Evolutionary conservation across 2,113 vertebrate species (phyloP), one percentile per base, ranked within the genome.

Genomic region (Ifrita kowaldi): DNA sequence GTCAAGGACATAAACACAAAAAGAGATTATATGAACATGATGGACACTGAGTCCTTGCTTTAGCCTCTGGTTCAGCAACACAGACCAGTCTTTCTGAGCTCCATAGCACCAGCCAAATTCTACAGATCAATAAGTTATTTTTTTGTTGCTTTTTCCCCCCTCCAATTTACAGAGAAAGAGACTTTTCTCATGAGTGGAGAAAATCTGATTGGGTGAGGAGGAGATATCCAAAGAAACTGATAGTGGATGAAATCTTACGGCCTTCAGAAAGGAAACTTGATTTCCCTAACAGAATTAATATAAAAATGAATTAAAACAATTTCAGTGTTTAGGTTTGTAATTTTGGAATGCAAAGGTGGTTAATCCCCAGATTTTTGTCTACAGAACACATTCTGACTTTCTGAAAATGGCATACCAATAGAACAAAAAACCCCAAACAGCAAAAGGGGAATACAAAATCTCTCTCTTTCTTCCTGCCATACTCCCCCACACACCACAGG

Each of bases 401-500:
- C 39, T 81, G 44, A 70, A 94, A 87, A 81, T 17, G 4, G 2
- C 5, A 13, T 21, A 27, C 2, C 13, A 74, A 4, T 20, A 15
- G 23, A 32, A 74, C 16, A 50, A 62, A 64, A 82, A 47, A 35
- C 1, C 16, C 10, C 8, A 47, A 20, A 1, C 6, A 39, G 8
- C 3, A 4, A 62, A 73, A 62, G 3, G 7, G 6, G 13, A 80
- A 26, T 2, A 56, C 16, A 37, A 42, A n/a, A 42, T 74, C 6
- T 69, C 35, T 44, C 8, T 59, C 19, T 71, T 59, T 22, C 3
- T 30, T 23, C 4, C 8, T 46, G 12, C 11, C 15, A 6, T 27
- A 32, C 9, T 37, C 4, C 16, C 9, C 3, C 2, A 10, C 5
- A 1, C 1, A 2, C 4, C 3, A 18, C 0, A 0, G 13, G 16